Percentiles rank a stretch among this genome's conserved stretches.
Conservation (phyloP, 2,113 vertebrate genomes). For the Psilopsiagon aymara region DNA sequence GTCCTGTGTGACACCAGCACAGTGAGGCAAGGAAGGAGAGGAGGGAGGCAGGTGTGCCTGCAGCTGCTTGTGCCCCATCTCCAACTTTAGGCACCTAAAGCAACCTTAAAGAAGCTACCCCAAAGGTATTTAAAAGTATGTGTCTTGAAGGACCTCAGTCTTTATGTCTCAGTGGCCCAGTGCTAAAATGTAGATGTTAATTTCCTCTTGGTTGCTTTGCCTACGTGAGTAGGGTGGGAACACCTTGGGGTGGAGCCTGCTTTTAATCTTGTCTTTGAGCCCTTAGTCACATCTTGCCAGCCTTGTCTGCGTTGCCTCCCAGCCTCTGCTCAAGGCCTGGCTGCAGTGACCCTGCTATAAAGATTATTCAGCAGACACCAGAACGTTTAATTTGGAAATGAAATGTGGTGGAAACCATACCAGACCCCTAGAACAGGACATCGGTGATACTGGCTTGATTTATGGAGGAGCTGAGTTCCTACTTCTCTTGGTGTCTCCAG, state of each 20-base stretch:
- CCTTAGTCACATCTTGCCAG: background rate
- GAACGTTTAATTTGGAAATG: background rate
- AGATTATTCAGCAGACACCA: background rate
- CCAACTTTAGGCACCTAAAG: background rate
- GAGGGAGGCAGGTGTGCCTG: background rate
- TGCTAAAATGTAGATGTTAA: background rate
- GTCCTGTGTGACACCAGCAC: background rate
- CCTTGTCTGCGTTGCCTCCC: too few relatives aligned
- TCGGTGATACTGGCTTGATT: too few relatives aligned
- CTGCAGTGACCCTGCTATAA: background rate
- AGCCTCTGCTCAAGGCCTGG: background rate
- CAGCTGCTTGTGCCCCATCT: accelerated
- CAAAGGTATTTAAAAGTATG: background rate
- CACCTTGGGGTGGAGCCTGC: background rate
- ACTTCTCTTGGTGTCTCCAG: accelerated
- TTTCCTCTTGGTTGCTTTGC: background rate
- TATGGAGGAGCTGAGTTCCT: background rate
- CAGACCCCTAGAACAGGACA: background rate
- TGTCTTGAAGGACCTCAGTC: background rate
- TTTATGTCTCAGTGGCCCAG: background rate
- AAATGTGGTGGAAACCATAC: background rate
- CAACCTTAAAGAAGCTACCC: background rate
- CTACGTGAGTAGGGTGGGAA: background rate
- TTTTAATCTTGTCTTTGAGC: background rate
- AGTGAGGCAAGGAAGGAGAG: background rate